Percentiles rank a stretch among this genome's conserved stretches.
Evolutionary conservation across 2,888 invertebrate species (phyloP).

Genomic region (Philonicus albiceps): DNA sequence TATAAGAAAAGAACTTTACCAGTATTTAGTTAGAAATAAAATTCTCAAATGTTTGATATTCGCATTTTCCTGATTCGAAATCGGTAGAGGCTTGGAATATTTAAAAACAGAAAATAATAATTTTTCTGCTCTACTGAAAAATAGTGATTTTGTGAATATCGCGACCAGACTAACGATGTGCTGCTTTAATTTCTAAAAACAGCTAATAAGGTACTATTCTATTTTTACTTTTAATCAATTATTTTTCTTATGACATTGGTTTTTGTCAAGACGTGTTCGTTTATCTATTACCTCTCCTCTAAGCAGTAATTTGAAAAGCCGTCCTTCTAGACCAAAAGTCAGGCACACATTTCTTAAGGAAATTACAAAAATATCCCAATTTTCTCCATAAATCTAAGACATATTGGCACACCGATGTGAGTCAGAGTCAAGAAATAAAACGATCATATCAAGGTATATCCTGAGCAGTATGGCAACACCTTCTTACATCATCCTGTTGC

Average conservation of each 20-base stretch:
- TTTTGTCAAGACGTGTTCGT: neutral
- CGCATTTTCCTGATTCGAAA: too few species aligned
- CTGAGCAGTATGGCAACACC: neutral
- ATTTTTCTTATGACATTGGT: neutral
- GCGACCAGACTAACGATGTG: too few species aligned
- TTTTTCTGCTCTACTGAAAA: too few species aligned
- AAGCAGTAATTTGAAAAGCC: neutral
- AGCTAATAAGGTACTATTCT: neutral
- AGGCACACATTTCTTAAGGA: neutral
- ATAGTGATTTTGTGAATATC: too few species aligned
- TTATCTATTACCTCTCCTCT: neutral
- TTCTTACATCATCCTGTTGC: neutral
- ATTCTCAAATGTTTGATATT: too few species aligned
- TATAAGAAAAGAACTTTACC: too few species aligned
- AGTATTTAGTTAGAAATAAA: too few species aligned
- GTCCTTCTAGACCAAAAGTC: neutral
- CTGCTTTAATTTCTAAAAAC: too few species aligned
- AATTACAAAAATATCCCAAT: neutral
- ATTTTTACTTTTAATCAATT: neutral
- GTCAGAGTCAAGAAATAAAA: neutral
- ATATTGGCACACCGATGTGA: neutral
- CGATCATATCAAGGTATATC: neutral
- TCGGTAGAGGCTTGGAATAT: too few species aligned
- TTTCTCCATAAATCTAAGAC: neutral
- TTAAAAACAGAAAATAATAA: too few species aligned